Base-by-base conservation (phyloP, 2,113 vertebrate species). In the Nycticorax nycticorax region DNA sequence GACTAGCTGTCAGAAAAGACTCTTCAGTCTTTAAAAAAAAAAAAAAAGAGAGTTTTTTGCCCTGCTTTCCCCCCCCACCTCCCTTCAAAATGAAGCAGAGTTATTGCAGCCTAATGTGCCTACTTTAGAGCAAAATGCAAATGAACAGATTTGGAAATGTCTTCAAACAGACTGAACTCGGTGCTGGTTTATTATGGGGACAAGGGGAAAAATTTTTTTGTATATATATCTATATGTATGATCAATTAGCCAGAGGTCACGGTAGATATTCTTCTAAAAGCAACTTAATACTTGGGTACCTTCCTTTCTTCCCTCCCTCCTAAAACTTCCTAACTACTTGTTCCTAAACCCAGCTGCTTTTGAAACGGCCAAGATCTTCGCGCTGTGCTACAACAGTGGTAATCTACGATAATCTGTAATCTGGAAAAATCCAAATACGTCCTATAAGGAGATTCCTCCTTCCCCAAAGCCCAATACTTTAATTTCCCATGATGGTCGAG, bases 1-100 rank as follows among this genome's bases (percentile, higher is more conserved):
- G 98, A 98, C 98, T 98, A 97, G 98, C 98, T 98, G 98, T 98
- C 98, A 98, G 96, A 97, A 98, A 98, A 98, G 97, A 97, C 97
- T 98, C 97, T 90, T 97, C 97, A 97, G 97, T 98, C 98, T 88
- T 97, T 76, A 92, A 78, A 69, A 82, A 71, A 75, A 55, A 76
- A 89, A 64, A 89, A 56, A 60, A 10, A 16, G 6, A 26, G 32
- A 89, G 53, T 96, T 96, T 97, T 97, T 79, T 96, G 95, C 97
- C 92, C 96, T 89, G 96, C 94, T 97, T 97, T 92, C 26, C 32
- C 3, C 32, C 60, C 9, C 15, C 4, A 16, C 64, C 14, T 43
- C 41, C 16, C 6, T 96, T 98, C 96, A 68, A 97, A 98, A 97
- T 2, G 93, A 97, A 98, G 97, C 78, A 24, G 80, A 89, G 97